A percentile compares a stretch with the other conserved stretches of the same genome.
Conservation (phyloP, 1,140 invertebrate genomes). For the Bombus difficillimus region DNA sequence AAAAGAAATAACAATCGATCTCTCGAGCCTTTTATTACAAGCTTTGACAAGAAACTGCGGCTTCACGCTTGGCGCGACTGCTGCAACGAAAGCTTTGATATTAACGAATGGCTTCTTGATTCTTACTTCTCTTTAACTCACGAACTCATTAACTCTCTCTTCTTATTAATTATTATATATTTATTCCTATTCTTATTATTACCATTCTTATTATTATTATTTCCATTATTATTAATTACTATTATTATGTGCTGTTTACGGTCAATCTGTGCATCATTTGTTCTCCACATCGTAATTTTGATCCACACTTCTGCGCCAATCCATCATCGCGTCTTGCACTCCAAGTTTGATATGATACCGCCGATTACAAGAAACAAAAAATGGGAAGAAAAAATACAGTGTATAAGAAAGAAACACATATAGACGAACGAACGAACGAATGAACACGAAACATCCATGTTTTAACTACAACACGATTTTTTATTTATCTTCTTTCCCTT, state of each 20-base stretch:
- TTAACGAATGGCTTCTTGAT: slow-evolving; percentile 75
- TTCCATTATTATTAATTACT: background rate
- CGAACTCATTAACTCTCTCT: slow-evolving; percentile 39
- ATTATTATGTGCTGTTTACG: slow-evolving; percentile 27
- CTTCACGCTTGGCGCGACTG: slow-evolving; percentile 77
- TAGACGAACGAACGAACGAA: slow-evolving; percentile 9
- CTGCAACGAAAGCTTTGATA: slow-evolving; percentile 71
- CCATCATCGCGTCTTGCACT: slow-evolving; percentile 11
- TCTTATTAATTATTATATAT: slow-evolving; percentile 15
- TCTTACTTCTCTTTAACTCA: slow-evolving; percentile 63
- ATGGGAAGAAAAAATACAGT: background rate
- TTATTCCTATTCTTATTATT: slow-evolving; percentile 22
- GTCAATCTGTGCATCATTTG: slow-evolving; percentile 25
- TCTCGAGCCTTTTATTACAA: slow-evolving; percentile 61
- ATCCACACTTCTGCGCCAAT: slow-evolving; percentile 18
- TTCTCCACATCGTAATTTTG: slow-evolving; percentile 18
- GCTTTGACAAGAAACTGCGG: slow-evolving; percentile 65
- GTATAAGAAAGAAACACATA: background rate
- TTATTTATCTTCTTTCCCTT: background rate
- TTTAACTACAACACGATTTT: background rate
- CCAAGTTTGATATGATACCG: background rate
- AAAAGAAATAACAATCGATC: slow-evolving; percentile 33
- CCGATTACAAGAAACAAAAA: background rate
- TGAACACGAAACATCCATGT: slow-evolving; percentile 14
- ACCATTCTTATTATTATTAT: slow-evolving; percentile 11